Percentiles rank a stretch among this genome's conserved stretches.
Evolutionary conservation across 2,888 invertebrate genomes (phyloP).

Genomic region (Diplazon laetatorius): DNA sequence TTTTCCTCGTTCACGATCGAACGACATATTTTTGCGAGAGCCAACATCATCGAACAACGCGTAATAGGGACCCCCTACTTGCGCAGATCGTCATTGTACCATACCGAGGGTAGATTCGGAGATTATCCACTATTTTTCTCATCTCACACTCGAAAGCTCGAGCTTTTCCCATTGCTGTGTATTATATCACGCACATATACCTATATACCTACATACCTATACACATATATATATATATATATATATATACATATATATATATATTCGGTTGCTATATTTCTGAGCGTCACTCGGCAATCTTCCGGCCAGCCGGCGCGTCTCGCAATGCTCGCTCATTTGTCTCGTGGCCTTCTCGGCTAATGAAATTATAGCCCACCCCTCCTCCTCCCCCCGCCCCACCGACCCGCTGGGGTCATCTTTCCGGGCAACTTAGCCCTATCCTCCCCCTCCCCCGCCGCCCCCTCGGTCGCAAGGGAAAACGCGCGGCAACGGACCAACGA

Average conservation of each 20-base stretch:
- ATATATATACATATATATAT: too few species aligned
- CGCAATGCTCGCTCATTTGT: conserved; percentile 84
- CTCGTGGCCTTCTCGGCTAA: conserved; percentile 82
- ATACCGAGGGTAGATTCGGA: neutral
- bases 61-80: conserved; percentile 54
- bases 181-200: too few species aligned
- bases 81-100: conserved; percentile 41
- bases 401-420: conserved; percentile 57
- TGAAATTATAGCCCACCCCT: conserved; percentile 84
- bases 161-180: neutral
- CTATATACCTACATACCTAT: too few species aligned
- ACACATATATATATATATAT: too few species aligned
- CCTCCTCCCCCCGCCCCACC: conserved; percentile 49
- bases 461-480: conserved; percentile 51
- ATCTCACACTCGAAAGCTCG: conserved; percentile 51
- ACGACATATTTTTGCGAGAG: conserved; percentile 52
- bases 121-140: conserved; percentile 42
- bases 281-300: conserved; percentile 73
- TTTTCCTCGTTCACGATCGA: too few species aligned
- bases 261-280: conserved; percentile 60
- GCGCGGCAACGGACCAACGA: conserved; percentile 67
- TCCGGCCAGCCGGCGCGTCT: conserved; percentile 80
- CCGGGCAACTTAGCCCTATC: conserved; percentile 50
- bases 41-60: conserved; percentile 14
- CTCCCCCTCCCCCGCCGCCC: conserved; percentile 50